Base-by-base conservation (phyloP, 1,140 invertebrate species). In the Lethrus apterus region DNA sequence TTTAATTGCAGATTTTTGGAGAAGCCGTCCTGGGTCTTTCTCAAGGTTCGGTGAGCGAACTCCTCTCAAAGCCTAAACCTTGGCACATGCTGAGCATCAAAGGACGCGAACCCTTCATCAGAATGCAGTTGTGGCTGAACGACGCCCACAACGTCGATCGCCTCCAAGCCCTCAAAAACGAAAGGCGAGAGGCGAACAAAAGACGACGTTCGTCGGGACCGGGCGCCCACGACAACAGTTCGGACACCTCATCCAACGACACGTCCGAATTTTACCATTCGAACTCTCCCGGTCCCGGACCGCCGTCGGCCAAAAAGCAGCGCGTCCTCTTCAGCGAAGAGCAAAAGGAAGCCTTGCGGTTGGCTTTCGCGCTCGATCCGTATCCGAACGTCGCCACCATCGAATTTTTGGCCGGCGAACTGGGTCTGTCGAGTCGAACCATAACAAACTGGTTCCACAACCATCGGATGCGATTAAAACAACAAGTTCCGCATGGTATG, bases 361-460 rank as follows among this genome's bases (percentile, higher is more conserved):
- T 95, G 34, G 94, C 94, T 0, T 99, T 97, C 61, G 83, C 87
- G 0, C 71, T 98, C 8, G 95, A 98, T 66, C 92, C 94, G 0
- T 98, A 98, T 64, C 96, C 96, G 0, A 94, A 91, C 62, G 85
- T 94, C 50, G 83, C 84, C 4, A 94, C 92, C 15, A 96, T 98
- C 29, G 95, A 98, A 66, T 93, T 93, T 57, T 73, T 99, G 36
- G 92, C 93, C 7, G 77, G 81, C 11, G 92, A 97, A 65, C 70
- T 99, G 4, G 86, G 81, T 9, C 71, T 99, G n/a, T 91, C 92
- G 1, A 86, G 93, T 8, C 77, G 94, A 52, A 98, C 94, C 26
- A 97, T 99, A 48, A 94, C 91, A 11, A 98, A 99, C 66, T 99
- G 95, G 95, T 98, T 98, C 76, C 95, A 98, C 71, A 99, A 98